These are phyloP conservation scores for Nomia melanderi DNA, from an alignment of 1,140 invertebrate genomes.

Conservation along the genomic window DNA sequence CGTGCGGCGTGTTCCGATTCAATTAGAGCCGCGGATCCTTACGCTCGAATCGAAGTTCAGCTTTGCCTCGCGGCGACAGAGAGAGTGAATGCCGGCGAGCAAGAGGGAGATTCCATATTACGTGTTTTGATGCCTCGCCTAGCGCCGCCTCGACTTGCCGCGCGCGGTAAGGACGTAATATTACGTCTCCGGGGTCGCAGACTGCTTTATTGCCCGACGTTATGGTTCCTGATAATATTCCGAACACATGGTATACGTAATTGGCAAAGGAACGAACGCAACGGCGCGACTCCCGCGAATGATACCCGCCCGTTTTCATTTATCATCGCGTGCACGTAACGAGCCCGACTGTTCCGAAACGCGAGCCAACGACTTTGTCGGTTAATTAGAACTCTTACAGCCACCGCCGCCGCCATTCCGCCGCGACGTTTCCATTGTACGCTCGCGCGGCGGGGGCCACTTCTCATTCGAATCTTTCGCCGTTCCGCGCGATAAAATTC, in stretches of 20 bases:
- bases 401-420: background rate
- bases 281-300: constrained; percentile 19
- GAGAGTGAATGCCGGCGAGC: background rate
- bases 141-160: background rate
- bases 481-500: background rate
- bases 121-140: background rate
- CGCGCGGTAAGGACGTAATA: constrained; percentile 25
- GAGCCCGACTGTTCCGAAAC: background rate
- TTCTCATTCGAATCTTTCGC: background rate
- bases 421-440: too few relatives aligned
- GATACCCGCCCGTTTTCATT: constrained; percentile 26
- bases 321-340: constrained; percentile 24
- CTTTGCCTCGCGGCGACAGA: background rate
- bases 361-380: background rate
- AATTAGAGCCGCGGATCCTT: constrained; percentile 48
- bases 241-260: constrained; percentile 34
- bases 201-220: constrained; percentile 30
- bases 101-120: constrained; percentile 7
- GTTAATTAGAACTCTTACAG: constrained; percentile 25
- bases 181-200: constrained; percentile 22
- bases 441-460: background rate
- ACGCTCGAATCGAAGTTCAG: constrained; percentile 44
- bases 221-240: constrained; percentile 34
- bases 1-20: constrained; percentile 35
- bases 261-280: constrained; percentile 35